Conservation (phyloP, 2,888 invertebrate species). For the Rosalia funebris region DNA sequence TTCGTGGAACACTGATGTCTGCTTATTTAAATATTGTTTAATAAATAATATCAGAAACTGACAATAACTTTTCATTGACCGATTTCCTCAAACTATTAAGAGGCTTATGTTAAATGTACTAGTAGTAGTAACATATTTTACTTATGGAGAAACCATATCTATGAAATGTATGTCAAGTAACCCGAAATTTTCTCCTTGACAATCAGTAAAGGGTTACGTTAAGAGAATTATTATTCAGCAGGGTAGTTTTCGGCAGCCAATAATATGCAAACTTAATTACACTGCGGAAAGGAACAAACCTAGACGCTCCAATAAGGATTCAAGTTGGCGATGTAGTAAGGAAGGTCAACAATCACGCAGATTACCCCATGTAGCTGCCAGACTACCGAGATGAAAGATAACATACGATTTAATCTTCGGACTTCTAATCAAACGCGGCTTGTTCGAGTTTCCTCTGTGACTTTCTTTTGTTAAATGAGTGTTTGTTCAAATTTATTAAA, state of each 20-base stretch:
- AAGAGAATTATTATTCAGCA: slow-evolving; percentile 25
- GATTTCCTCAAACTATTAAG: too few species aligned
- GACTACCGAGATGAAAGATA: slow-evolving; percentile 37
- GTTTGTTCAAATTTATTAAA: slow-evolving; percentile 32
- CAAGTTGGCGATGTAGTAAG: slow-evolving; percentile 18
- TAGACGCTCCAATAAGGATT: slow-evolving; percentile 22
- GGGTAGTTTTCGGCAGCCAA: slow-evolving; percentile 26
- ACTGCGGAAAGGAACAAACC: slow-evolving; percentile 24
- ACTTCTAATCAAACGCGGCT: slow-evolving; percentile 33
- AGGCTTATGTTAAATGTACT: too few species aligned
- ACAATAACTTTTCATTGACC: too few species aligned
- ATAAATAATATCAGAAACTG: too few species aligned
- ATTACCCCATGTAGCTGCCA: slow-evolving; percentile 39
- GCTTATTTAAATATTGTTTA: too few species aligned
- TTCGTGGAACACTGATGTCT: too few species aligned
- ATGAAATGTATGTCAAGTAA: too few species aligned
- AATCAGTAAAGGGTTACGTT: neutral
- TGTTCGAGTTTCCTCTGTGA: slow-evolving; percentile 26
- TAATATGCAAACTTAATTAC: slow-evolving; percentile 35
- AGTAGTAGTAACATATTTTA: too few species aligned
- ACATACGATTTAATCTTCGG: slow-evolving; percentile 37
- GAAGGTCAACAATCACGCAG: slow-evolving; percentile 39
- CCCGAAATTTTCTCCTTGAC: neutral
- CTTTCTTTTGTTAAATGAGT: slow-evolving; percentile 32
- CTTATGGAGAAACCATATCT: too few species aligned